A percentile compares a stretch with the other conserved stretches of the same genome.
phyloP scores from a whole-genome alignment of 2,113 vertebrate genomes.

The Sisor rabdophorus region DNA sequence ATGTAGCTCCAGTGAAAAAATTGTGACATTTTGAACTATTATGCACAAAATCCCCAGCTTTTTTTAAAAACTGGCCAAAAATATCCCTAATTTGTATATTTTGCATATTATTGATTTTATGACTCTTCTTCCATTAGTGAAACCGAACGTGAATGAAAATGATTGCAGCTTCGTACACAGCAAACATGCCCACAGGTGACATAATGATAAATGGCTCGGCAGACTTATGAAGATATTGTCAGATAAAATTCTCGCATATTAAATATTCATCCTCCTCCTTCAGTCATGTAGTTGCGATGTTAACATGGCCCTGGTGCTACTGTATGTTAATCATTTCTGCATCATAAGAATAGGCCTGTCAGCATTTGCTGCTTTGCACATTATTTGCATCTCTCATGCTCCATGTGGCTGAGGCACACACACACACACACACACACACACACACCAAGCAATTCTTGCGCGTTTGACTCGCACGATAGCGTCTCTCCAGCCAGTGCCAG shows the following conservation, averaged over 20 bases:
- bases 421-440: too few species aligned
- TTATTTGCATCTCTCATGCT: conserved; percentile 68
- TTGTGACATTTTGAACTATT: not conserved
- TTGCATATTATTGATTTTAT: not conserved
- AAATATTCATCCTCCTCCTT: conserved; percentile 40
- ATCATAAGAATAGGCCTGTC: conserved; percentile 61
- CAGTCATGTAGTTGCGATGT: conserved; percentile 63
- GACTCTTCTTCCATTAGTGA: not conserved
- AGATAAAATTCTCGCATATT: conserved; percentile 37
- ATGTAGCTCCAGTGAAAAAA: not conserved
- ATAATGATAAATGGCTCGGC: conserved; percentile 10
- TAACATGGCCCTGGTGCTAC: conserved; percentile 59
- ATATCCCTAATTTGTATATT: not conserved
- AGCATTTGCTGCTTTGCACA: conserved; percentile 61
- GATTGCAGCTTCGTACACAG: not conserved
- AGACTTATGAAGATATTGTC: conserved; percentile 30
- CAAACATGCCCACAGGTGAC: conserved; percentile 21
- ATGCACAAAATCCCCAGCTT: too few species aligned
- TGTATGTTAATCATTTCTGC: conserved; percentile 68
- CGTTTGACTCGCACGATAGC: conserved; percentile 59
- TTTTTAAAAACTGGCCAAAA: too few species aligned
- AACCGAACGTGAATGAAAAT: conserved; percentile 14
- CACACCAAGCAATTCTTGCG: conserved; percentile 61
- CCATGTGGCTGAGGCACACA: conserved; percentile 63
- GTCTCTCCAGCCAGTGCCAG: conserved; percentile 53